A percentile compares a stretch with the other conserved stretches of the same genome.
Evolutionary conservation across 2,113 vertebrate genomes (phyloP).

Genomic region (Triplophysa rosa): DNA sequence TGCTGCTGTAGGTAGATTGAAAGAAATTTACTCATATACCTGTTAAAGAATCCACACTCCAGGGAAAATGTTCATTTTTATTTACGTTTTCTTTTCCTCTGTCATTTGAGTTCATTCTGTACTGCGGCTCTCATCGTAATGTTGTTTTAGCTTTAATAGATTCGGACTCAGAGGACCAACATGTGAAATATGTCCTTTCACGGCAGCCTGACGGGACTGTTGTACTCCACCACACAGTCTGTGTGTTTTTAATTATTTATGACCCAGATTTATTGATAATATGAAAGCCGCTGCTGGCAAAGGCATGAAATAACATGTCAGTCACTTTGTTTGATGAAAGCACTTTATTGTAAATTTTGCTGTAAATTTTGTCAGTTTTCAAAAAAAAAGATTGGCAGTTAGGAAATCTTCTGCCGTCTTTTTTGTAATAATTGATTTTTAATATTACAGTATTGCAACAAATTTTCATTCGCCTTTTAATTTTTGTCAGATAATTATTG

Average conservation of each 20-base stretch:
- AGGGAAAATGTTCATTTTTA: not conserved
- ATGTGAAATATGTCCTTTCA: conserved; percentile 24
- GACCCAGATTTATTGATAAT: conserved; percentile 46
- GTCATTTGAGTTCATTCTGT: not conserved
- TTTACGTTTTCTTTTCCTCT: not conserved
- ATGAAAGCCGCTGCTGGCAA: conserved; percentile 30
- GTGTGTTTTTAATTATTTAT: conserved; percentile 62
- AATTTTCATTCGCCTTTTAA: not conserved
- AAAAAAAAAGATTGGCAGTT: not conserved
- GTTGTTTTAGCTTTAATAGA: conserved; percentile 28
- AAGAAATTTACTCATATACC: not conserved
- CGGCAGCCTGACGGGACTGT: not conserved
- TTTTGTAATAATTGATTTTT: not conserved
- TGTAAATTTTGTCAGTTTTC: conserved; percentile 10
- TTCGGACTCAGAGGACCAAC: not conserved
- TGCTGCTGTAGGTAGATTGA: not conserved
- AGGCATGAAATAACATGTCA: conserved; percentile 46
- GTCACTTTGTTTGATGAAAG: conserved; percentile 31
- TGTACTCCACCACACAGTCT: conserved; percentile 45
- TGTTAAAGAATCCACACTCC: not conserved
- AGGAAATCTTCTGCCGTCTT: not conserved
- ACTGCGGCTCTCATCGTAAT: not conserved
- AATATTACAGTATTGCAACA: not conserved
- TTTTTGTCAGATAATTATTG: not conserved
- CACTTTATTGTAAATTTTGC: conserved; percentile 17